These are phyloP conservation scores for Tetragnatha versicolor DNA, from an alignment of 1,140 invertebrate species.

Conservation along the genomic window DNA sequence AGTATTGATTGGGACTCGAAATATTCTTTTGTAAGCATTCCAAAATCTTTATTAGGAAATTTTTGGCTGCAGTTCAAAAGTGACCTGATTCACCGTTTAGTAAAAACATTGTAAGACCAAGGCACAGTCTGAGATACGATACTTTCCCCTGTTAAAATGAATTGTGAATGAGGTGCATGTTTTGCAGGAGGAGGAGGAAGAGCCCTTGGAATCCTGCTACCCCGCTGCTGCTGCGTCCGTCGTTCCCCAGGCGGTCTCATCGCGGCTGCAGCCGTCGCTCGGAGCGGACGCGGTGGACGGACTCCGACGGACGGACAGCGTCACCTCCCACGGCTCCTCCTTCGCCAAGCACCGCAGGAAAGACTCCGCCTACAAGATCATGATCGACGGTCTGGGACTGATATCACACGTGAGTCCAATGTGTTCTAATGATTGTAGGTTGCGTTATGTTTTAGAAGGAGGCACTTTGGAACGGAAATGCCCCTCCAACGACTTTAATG, in stretches of 20 bases:
- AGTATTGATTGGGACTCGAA: no score
- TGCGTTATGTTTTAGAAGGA: no score
- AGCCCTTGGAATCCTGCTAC: constrained; percentile 10
- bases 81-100: no score
- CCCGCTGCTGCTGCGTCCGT: constrained; percentile 18
- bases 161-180: no score
- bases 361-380: constrained; percentile 65
- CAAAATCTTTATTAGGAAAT: no score
- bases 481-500: no score
- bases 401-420: constrained; percentile 61
- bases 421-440: background rate
- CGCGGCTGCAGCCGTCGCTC: constrained; percentile 7
- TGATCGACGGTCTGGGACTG: constrained; percentile 63
- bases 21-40: no score
- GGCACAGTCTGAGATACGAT: no score
- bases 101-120: no score
- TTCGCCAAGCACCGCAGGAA: constrained; percentile 60
- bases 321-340: background rate
- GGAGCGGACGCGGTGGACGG: constrained; percentile 22
- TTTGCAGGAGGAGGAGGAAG: constrained; percentile 1
- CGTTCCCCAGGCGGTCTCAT: background rate
- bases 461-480: no score
- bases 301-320: constrained; percentile 1
- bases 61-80: no score
- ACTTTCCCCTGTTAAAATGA: no score